Evolutionary conservation across 2,797 vertebrate species (phyloP), one percentile per base, ranked within the genome.

Genomic region (Onychomys leucogaster): DNA sequence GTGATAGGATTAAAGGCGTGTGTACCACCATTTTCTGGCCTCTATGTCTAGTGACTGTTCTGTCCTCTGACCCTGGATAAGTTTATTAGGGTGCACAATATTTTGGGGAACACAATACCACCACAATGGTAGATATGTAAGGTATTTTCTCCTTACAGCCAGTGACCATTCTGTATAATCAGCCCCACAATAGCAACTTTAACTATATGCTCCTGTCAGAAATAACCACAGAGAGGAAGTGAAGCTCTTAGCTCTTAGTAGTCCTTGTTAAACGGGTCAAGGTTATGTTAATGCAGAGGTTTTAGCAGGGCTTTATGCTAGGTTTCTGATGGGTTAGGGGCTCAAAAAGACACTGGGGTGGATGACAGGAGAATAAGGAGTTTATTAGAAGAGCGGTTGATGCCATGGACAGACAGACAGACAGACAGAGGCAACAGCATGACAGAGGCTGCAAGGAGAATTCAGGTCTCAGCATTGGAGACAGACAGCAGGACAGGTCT

Each of bases 261-360:
- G 84, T 88, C 43, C 75, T 90, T 65, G 34, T 75, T 92, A 78
- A 92, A 63, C 67, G 46, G 6, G 59, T 94, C 86, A 80, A 84
- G 37, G 17, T 1, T 87, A 49, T 91, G 77, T 77, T 95, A 75
- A 92, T 43, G 21, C 23, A 63, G 5, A n/a, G 69, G 76, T 63
- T 89, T 94, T 73, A 65, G 49, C 8, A 52, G 59, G 46, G 2
- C n/a, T 57, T 21, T 29, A 34, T 84, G 17, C 29, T 46, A 29
- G 82, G 59, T 32, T 84, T 65, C 1, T 5, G 5, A 46, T 12
- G 41, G 41, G 19, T 34, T 84, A 49, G 82, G 29, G 41, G 17
- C 61, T 43, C 82, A 85, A 46, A 59, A 65, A 32, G 41, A 32
- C 61, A 32, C 41, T 23, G 61, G 23, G 41, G 65, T 49, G 10